These are phyloP conservation scores for Anarsia innoxiella DNA, from an alignment of 2,888 invertebrate species.

Conservation along the genomic window DNA sequence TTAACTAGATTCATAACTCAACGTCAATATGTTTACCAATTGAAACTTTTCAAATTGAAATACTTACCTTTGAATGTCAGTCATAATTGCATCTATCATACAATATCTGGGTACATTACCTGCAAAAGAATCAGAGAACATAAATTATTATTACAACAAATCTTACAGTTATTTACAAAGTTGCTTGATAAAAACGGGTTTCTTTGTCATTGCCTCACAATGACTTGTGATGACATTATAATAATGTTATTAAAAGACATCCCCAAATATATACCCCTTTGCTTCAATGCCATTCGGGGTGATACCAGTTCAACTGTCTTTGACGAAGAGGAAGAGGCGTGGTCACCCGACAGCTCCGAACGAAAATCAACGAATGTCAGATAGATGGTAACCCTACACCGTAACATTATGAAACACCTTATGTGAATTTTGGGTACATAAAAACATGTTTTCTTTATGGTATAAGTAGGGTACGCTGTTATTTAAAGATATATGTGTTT, in stretches of 20 bases:
- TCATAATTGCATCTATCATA: no score
- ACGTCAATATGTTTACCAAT: no score
- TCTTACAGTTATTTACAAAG: no score
- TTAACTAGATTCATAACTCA: not conserved
- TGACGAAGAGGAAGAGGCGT: conserved; percentile 65
- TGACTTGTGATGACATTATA: conserved; percentile 12
- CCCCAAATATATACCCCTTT: conserved; percentile 12
- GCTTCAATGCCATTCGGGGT: conserved; percentile 38
- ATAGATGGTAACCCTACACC: conserved; percentile 45
- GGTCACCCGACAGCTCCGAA: conserved; percentile 56
- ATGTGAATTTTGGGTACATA: conserved; percentile 3
- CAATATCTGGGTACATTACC: conserved; percentile 2
- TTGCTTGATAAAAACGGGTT: not conserved
- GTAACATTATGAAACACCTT: conserved; percentile 28
- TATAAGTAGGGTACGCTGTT: no score
- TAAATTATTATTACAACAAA: not conserved
- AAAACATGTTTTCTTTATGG: conserved; percentile 8
- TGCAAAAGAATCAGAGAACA: conserved; percentile 1
- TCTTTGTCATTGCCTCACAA: not conserved
- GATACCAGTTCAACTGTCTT: conserved; percentile 43
- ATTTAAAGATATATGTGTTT: no score
- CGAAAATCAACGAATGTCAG: conserved; percentile 40
- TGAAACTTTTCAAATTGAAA: no score
- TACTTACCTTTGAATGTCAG: no score
- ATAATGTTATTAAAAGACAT: not conserved